Evolutionary conservation across 2,797 vertebrate genomes (phyloP).

Genomic region (Podarcis siculus): DNA sequence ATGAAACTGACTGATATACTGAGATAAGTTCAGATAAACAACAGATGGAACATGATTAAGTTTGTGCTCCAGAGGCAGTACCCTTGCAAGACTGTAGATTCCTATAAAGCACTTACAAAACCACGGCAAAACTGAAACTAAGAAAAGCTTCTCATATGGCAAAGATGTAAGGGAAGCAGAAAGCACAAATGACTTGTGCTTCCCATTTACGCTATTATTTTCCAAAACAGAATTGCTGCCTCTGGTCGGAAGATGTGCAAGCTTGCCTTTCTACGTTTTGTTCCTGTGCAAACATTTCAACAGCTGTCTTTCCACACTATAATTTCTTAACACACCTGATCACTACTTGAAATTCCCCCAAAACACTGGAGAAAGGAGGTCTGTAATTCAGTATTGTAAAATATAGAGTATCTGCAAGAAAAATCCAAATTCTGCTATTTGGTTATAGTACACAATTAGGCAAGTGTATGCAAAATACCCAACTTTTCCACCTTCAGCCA

Average conservation of each 20-base stretch:
- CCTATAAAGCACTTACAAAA: not conserved
- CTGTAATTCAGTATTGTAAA: not conserved
- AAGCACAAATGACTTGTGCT: not conserved
- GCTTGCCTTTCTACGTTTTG: not conserved
- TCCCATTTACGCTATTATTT: not conserved
- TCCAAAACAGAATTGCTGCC: not conserved
- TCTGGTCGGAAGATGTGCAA: not conserved
- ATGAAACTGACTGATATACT: not conserved
- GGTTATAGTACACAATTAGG: not conserved
- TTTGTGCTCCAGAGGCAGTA: not conserved
- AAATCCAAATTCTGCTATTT: not conserved
- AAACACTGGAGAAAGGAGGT: not conserved
- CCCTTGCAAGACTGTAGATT: not conserved
- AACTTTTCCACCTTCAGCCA: not conserved
- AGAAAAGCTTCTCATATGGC: not conserved
- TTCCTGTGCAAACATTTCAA: not conserved
- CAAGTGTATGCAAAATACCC: not conserved
- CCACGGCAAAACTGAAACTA: not conserved
- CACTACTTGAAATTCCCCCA: not conserved
- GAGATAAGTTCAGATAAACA: not conserved
- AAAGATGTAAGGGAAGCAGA: not conserved
- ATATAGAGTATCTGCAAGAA: not conserved
- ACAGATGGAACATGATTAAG: not conserved
- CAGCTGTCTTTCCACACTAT: not conserved
- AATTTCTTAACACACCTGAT: not conserved